Evolutionary conservation across 2,888 invertebrate genomes (phyloP).

Genomic region (Thecocarcelia acutangulata): DNA sequence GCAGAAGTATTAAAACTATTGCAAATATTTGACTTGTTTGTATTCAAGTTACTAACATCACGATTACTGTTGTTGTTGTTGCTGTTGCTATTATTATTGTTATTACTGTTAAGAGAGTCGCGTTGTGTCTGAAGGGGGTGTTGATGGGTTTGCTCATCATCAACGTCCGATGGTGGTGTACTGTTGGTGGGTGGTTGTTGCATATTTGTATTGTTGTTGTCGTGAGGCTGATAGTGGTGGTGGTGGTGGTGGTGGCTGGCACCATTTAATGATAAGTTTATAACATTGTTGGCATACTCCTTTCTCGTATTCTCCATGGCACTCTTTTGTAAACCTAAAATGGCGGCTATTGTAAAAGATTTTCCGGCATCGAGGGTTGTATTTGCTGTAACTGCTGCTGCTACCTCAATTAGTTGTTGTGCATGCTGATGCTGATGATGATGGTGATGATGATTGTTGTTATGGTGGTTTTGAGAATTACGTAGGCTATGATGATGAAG

Average conservation of each 20-base stretch:
- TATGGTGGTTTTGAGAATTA: slow-evolving; percentile 57
- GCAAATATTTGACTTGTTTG: slow-evolving; percentile 68
- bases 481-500: slow-evolving; percentile 57
- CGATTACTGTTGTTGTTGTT: slow-evolving; percentile 70
- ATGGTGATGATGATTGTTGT: slow-evolving; percentile 16
- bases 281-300: slow-evolving; percentile 80
- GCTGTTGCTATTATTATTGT: slow-evolving; percentile 54
- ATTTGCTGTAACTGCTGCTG: slow-evolving; percentile 73
- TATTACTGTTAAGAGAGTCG: slow-evolving; percentile 51
- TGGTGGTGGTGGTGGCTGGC: too few species aligned
- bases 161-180: slow-evolving; percentile 48
- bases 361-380: slow-evolving; percentile 83
- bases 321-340: slow-evolving; percentile 87
- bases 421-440: slow-evolving; percentile 71
- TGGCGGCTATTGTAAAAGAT: slow-evolving; percentile 94
- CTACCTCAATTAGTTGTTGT: slow-evolving; percentile 77
- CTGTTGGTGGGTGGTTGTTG: slow-evolving; percentile 59
- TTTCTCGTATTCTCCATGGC: slow-evolving; percentile 75
- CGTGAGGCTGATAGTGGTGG: slow-evolving; percentile 40
- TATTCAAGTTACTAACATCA: slow-evolving; percentile 67
- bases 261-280: slow-evolving; percentile 80
- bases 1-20: slow-evolving; percentile 49
- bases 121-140: slow-evolving; percentile 36
- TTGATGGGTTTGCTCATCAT: slow-evolving; percentile 54
- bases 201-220: slow-evolving; percentile 54